Base-by-base conservation (phyloP, 2,888 invertebrate genomes). In the Spodoptera exigua region DNA sequence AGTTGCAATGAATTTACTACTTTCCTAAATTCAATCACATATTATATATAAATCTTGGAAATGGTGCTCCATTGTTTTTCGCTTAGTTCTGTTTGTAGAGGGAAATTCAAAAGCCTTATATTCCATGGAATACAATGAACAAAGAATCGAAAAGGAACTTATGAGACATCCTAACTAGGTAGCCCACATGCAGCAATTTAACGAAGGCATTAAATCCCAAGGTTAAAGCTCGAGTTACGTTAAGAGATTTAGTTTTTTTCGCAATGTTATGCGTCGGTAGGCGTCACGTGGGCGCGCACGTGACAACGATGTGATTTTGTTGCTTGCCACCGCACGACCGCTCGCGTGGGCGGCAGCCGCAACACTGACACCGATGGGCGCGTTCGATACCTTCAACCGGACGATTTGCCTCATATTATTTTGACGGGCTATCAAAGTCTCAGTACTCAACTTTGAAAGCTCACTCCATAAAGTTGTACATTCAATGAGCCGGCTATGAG, bases 211-310 rank as follows among this genome's bases (percentile, higher is more conserved):
- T 92, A 89, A 89, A 88, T 89, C 86, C 90, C 92, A 93, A 94
- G 93, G 93, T 90, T 91, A 82, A 77, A 82, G 81, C 87, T 81
- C 84, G 83, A 91, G 88, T 89, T 84, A 86, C 81, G 86, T 86
- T 84, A 78, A 81, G 84, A 88, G 88, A 88, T 91, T 90, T 87
- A 82, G 82, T 87, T 92, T 91, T 89, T 94, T 93, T 94, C 90
- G 93, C 93, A 93, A 93, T 85, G 88, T 88, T 89, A 83, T 90
- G 88, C 79, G 85, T 80, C 76, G 84, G 93, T 92, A 88, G 93
- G 92, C 88, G 92, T 89, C 81, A 84, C 80, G 93, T 93, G 93
- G 93, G 93, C 90, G 92, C 87, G 89, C 91, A 92, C 92, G 92
- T 92, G 93, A 91, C 84, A 81, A 77, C 78, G 78, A 76, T 79